These are phyloP conservation scores for Mellilla xanthometata DNA, from an alignment of 2,888 invertebrate genomes.

Conservation along the genomic window DNA sequence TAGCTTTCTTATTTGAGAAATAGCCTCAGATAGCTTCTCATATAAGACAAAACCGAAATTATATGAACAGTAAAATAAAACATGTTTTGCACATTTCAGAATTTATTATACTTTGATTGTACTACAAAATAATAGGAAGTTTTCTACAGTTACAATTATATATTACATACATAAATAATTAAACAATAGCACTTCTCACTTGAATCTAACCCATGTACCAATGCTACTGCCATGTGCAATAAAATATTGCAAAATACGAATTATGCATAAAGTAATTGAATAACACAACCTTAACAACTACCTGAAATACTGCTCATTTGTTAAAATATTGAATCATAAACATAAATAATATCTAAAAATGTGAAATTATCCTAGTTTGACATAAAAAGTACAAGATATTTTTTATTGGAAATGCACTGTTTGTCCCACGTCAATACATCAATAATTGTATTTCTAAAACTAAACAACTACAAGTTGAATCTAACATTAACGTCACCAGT, in stretches of 20 bases:
- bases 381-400: slow-evolving; percentile 41
- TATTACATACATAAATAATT: slow-evolving; percentile 79
- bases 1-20: too few relatives aligned
- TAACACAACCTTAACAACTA: slow-evolving; percentile 47
- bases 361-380: slow-evolving; percentile 45
- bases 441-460: slow-evolving; percentile 50
- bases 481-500: slow-evolving; percentile 70
- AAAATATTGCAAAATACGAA: slow-evolving; percentile 28
- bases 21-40: too few relatives aligned
- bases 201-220: slow-evolving; percentile 49
- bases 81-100: slow-evolving; percentile 59
- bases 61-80: slow-evolving; percentile 22
- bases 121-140: slow-evolving; percentile 83
- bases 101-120: slow-evolving; percentile 81
- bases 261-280: slow-evolving; percentile 39
- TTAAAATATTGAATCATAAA: slow-evolving; percentile 53
- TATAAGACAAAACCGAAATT: too few relatives aligned
- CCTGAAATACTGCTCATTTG: slow-evolving; percentile 74
- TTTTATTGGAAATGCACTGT: slow-evolving; percentile 48
- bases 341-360: slow-evolving; percentile 58
- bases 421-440: slow-evolving; percentile 45
- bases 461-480: slow-evolving; percentile 56
- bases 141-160: slow-evolving; percentile 79
- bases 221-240: slow-evolving; percentile 41
- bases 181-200: slow-evolving; percentile 68